Evolutionary conservation across 2,888 invertebrate species (phyloP).

Genomic region (Tenthredo livida): DNA sequence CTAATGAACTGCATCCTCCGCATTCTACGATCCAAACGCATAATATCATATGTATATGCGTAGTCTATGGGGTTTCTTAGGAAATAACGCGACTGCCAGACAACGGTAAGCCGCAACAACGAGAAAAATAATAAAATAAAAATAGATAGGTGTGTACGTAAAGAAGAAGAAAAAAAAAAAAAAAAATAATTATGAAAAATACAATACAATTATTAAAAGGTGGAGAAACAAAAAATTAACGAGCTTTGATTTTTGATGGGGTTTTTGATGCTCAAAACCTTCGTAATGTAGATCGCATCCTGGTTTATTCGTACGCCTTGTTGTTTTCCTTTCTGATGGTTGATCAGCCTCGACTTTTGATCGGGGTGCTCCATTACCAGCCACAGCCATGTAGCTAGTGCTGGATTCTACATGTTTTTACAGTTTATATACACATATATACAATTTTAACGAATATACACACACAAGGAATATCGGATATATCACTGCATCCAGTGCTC

Average conservation of each 20-base stretch:
- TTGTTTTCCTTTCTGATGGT: slow-evolving; percentile 68
- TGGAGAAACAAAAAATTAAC: slow-evolving; percentile 13
- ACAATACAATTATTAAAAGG: not conserved
- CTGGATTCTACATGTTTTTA: slow-evolving; percentile 75
- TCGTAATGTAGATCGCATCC: slow-evolving; percentile 72
- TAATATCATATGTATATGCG: not conserved
- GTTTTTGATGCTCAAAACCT: slow-evolving; percentile 64
- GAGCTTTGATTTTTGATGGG: slow-evolving; percentile 2
- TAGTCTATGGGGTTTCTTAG: not conserved
- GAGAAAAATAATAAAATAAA: not conserved
- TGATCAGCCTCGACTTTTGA: slow-evolving; percentile 75
- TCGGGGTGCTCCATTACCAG: slow-evolving; percentile 75
- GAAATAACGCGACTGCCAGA: slow-evolving; percentile 19
- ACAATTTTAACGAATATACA: slow-evolving; percentile 12
- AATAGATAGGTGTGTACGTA: not conserved
- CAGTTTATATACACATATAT: slow-evolving; percentile 42
- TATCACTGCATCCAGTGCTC: slow-evolving; percentile 10
- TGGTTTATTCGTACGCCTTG: slow-evolving; percentile 71
- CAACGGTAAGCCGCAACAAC: slow-evolving; percentile 18
- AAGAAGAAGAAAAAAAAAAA: not conserved
- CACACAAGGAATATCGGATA: slow-evolving; percentile 27
- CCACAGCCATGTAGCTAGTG: slow-evolving; percentile 79
- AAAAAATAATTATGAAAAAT: not conserved
- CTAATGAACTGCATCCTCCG: slow-evolving; percentile 25
- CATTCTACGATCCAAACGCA: slow-evolving; percentile 24